A percentile compares a stretch with the other conserved stretches of the same genome.
Conservation (phyloP, 2,797 vertebrate genomes). For the Pipistrellus pygmaeus region DNA sequence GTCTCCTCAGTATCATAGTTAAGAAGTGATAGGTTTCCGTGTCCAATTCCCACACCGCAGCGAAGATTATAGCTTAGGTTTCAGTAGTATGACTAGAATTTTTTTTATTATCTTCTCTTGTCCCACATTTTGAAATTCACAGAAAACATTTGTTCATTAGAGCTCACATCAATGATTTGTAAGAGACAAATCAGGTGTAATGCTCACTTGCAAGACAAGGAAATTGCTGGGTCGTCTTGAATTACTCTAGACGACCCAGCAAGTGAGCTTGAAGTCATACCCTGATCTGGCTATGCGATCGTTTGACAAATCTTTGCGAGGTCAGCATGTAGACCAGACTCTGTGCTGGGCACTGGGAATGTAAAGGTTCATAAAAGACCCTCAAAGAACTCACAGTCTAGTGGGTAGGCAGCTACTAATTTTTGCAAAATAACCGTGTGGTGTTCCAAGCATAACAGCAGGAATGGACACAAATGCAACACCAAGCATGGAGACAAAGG, state of each 20-base stretch:
- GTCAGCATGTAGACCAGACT: background rate
- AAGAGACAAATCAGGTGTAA: background rate
- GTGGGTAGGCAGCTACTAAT: background rate
- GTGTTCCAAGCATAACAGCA: background rate
- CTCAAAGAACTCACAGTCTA: background rate
- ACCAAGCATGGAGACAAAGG: background rate
- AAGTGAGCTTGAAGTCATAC: background rate
- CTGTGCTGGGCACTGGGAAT: background rate
- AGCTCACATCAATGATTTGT: background rate
- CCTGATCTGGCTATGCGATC: background rate
- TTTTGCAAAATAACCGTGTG: background rate
- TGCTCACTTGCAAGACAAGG: background rate
- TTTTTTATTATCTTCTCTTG: background rate
- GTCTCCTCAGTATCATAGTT: background rate
- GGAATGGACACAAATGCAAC: background rate
- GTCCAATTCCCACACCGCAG: background rate
- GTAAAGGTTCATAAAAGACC: background rate
- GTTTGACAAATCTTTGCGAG: background rate
- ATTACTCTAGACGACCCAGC: conserved; percentile 39
- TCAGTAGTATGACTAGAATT: background rate
- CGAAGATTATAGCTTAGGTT: background rate
- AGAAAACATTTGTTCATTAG: background rate
- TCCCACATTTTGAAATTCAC: conserved; percentile 8
- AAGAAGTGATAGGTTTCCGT: background rate
- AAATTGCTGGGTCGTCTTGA: background rate